Conservation (phyloP, 2,888 invertebrate genomes). For the Microdon myrmicae region DNA sequence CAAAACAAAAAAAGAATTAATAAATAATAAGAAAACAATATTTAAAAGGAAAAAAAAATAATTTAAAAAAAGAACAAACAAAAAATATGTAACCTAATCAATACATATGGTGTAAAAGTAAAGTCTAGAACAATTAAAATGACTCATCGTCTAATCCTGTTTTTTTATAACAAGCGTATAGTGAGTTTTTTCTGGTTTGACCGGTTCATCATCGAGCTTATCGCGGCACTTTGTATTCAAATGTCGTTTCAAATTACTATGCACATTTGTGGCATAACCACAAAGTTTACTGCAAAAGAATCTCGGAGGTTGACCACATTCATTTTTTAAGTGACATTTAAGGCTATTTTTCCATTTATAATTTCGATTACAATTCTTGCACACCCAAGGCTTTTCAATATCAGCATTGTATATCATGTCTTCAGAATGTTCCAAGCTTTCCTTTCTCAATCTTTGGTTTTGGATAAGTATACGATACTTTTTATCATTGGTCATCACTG, state of each 20-base stretch:
- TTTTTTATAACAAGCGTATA: constrained; percentile 61
- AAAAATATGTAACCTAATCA: constrained; percentile 5
- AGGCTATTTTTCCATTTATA: constrained; percentile 81
- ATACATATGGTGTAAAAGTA: constrained; percentile 2
- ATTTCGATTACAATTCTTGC: constrained; percentile 77
- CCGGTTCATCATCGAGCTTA: constrained; percentile 62
- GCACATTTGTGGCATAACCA: constrained; percentile 67
- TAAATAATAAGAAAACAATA: constrained; percentile 1
- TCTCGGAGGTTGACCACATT: constrained; percentile 72
- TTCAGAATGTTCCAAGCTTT: constrained; percentile 65
- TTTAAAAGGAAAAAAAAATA: constrained; percentile 16
- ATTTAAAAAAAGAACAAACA: constrained; percentile 9
- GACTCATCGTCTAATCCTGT: constrained; percentile 55
- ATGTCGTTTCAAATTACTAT: constrained; percentile 67
- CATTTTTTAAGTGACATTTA: constrained; percentile 76
- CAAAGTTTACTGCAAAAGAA: constrained; percentile 67
- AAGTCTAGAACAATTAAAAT: background rate
- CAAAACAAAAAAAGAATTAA: constrained; percentile 4
- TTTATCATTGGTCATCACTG: constrained; percentile 61
- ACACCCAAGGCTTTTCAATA: constrained; percentile 69
- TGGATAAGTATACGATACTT: constrained; percentile 65
- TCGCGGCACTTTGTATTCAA: constrained; percentile 67
- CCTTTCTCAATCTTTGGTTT: constrained; percentile 66
- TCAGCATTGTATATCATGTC: constrained; percentile 67
- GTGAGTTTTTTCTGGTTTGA: constrained; percentile 54